Evolutionary conservation across 2,113 vertebrate genomes (phyloP), one percentile per base, ranked within the genome.

Genomic region (Pelvicachromis taeniatus): DNA sequence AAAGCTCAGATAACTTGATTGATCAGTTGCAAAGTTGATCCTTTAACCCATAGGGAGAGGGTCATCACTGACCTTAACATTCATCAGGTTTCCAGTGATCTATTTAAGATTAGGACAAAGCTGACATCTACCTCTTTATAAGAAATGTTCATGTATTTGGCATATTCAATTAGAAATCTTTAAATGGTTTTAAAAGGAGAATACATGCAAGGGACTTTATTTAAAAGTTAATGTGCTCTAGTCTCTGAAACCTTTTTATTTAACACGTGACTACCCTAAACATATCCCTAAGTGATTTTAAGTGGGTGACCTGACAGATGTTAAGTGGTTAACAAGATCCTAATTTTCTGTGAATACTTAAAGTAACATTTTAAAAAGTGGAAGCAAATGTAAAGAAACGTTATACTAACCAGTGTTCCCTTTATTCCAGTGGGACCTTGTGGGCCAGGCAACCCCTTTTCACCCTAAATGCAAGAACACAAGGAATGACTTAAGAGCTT

Each of bases 361-460:
- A 48, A 21, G 16, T 63, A 19, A 70, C 10, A 29, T 50, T 68
- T 31, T 40, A 19, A 61, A 11, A 42, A 26, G 52, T n/a, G 3
- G 23, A 53, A 23, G n/a, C 19, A 59, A 73, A 54, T 0, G 19
- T 7, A 38, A 19, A 53, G 6, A 19, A 14, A 23, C 8, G n/a
- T 77, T 21, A 1, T 1, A 89, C 91, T n/a, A 2, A 92, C 91
- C 89, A 59, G 29, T 26, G 8, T 7, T 81, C 91, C 91, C 10
- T 87, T 86, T 9, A 50, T 31, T 68, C 94, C 94, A 68, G 91
- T 82, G 45, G 75, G 68, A 68, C 94, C 94, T 65, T 29, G 85
- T 2, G 75, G 92, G 8, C 93, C 93, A 50, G 87, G 89, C 26
- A 78, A 58, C 3, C 94, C 94, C 8, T 2, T 29, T 35, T 88